Evolutionary conservation across 2,888 invertebrate genomes (phyloP).

Genomic region (Gymnocheta viridis): DNA sequence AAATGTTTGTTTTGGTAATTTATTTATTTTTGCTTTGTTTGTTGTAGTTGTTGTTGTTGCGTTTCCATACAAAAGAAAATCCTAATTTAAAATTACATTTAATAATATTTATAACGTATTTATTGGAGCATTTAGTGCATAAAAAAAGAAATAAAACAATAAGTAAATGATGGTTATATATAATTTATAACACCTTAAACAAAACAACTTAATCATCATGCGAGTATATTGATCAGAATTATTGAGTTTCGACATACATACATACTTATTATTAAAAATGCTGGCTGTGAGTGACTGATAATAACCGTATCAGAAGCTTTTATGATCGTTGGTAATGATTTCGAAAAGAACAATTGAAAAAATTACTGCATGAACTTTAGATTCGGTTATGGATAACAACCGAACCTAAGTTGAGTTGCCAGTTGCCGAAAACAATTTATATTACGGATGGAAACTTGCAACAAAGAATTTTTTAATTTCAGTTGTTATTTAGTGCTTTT

Average conservation of each 20-base stretch:
- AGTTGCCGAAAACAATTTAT: too few species aligned
- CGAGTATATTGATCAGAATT: neutral
- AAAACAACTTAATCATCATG: neutral
- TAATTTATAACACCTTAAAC: constrained; percentile 12
- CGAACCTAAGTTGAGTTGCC: too few species aligned
- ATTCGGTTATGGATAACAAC: too few species aligned
- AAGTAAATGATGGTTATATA: neutral
- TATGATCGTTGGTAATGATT: neutral
- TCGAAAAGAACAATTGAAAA: neutral
- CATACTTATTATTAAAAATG: neutral
- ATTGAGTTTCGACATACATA: constrained; percentile 7
- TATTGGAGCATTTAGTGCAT: constrained; percentile 56
- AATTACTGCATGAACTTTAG: too few species aligned
- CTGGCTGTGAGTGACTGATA: neutral
- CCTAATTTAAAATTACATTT: constrained; percentile 31
- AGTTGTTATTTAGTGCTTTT: too few species aligned
- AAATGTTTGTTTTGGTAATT: constrained; percentile 48
- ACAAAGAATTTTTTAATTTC: too few species aligned
- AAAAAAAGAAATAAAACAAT: constrained; percentile 6
- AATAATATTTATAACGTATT: constrained; percentile 48
- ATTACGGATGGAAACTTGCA: too few species aligned
- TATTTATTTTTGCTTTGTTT: constrained; percentile 23
- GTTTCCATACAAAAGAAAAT: constrained; percentile 52
- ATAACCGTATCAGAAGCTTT: neutral
- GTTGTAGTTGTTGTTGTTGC: constrained; percentile 2